Percentiles rank a stretch among this genome's conserved stretches.
Conservation (phyloP, 1,140 invertebrate genomes). For the Drosophila parabipectinata region DNA sequence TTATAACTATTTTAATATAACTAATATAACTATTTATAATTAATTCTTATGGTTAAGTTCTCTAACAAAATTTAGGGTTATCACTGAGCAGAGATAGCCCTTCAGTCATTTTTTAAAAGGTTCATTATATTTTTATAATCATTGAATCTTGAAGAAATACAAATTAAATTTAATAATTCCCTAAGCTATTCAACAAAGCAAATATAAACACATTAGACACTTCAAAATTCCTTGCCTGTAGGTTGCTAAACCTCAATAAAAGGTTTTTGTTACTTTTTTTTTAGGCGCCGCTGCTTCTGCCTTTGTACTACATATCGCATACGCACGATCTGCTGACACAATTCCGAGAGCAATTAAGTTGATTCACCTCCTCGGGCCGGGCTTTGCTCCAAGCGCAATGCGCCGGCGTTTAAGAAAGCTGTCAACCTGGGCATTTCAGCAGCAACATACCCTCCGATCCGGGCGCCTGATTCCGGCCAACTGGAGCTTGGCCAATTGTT, state of each 20-base stretch:
- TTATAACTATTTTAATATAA: too few relatives aligned
- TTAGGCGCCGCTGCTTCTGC: constrained; percentile 41
- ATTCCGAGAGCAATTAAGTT: constrained; percentile 78
- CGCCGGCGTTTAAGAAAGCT: constrained; percentile 71
- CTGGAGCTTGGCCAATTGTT: constrained; percentile 63
- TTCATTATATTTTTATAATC: not conserved
- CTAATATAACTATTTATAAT: too few relatives aligned
- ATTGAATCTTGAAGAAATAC: not conserved
- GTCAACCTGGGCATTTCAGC: constrained; percentile 44
- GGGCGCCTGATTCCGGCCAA: constrained; percentile 67
- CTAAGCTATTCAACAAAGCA: constrained; percentile 55
- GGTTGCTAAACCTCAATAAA: constrained; percentile 1
- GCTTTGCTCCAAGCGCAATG: constrained; percentile 31
- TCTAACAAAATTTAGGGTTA: not conserved
- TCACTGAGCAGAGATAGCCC: not conserved
- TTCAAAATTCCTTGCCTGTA: not conserved
- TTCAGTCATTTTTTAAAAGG: not conserved
- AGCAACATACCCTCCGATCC: constrained; percentile 9
- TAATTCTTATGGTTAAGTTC: too few relatives aligned
- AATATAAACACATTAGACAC: not conserved
- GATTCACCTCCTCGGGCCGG: constrained; percentile 44
- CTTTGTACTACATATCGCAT: constrained; percentile 55
- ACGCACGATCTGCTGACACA: constrained; percentile 77
- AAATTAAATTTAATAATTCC: not conserved
- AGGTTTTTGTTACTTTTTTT: constrained; percentile 59